Percentiles rank a stretch among this genome's conserved stretches.
Conservation (phyloP, 2,113 vertebrate genomes). For the Aplodontia rufa region DNA sequence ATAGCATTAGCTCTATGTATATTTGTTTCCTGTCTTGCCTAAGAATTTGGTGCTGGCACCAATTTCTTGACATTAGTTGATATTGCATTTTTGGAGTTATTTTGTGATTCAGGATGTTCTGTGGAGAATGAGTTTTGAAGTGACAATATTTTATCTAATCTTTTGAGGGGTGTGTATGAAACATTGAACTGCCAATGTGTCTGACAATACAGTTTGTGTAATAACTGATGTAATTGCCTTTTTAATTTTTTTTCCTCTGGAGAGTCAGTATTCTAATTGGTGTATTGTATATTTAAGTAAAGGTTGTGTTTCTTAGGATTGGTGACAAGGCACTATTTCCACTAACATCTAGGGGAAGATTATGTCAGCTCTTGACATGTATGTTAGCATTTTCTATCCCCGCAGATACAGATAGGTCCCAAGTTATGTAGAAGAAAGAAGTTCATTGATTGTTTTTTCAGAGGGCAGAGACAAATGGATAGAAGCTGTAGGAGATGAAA, state of each 20-base stretch:
- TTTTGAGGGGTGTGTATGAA: background rate
- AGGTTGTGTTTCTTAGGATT: background rate
- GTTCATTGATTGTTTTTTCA: background rate
- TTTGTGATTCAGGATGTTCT: constrained; percentile 21
- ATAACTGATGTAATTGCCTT: background rate
- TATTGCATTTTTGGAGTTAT: background rate
- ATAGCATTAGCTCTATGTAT: background rate
- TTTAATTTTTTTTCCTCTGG: background rate
- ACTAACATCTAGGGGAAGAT: background rate
- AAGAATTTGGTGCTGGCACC: background rate
- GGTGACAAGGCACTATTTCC: background rate
- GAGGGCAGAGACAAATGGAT: background rate
- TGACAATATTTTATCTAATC: background rate
- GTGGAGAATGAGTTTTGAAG: constrained; percentile 24
- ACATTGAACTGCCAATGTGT: background rate
- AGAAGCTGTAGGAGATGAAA: background rate
- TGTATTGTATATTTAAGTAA: background rate
- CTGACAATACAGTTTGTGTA: constrained; percentile 36
- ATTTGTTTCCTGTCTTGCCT: background rate
- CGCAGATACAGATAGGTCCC: background rate
- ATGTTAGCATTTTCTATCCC: constrained; percentile 23
- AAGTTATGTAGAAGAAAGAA: background rate
- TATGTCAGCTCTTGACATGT: background rate
- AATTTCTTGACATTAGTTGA: constrained; percentile 1
- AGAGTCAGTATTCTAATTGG: constrained; percentile 5